Conservation (phyloP, 2,888 invertebrate genomes). For the Limnephilus lunatus region DNA sequence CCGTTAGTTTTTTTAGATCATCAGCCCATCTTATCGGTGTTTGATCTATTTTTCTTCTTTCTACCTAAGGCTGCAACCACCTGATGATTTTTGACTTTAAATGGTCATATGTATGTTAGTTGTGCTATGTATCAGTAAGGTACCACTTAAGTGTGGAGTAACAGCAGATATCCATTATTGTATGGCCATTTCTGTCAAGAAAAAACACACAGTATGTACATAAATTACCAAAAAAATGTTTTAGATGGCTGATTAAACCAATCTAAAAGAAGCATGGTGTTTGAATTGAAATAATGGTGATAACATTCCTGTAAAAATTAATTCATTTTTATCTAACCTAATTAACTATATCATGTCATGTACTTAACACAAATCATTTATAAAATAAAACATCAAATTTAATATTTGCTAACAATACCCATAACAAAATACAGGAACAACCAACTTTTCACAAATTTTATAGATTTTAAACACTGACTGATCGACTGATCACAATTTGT, state of each 20-base stretch:
- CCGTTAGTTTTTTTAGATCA: too few relatives aligned
- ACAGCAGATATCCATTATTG: too few relatives aligned
- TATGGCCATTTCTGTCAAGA: background rate
- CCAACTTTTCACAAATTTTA: background rate
- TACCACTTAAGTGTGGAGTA: background rate
- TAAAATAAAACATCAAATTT: background rate
- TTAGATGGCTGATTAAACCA: background rate
- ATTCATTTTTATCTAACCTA: background rate
- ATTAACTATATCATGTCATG: background rate
- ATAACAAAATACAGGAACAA: background rate
- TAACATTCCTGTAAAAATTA: background rate
- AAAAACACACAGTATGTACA: background rate
- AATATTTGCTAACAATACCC: background rate
- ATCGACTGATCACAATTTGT: too few relatives aligned
- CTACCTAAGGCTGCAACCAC: background rate
- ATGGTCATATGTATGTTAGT: background rate
- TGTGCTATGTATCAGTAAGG: background rate
- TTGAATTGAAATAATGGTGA: background rate
- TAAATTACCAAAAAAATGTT: too few relatives aligned
- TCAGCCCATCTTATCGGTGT: too few relatives aligned
- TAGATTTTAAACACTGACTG: background rate
- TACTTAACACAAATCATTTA: background rate
- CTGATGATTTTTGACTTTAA: background rate
- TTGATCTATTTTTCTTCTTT: too few relatives aligned
- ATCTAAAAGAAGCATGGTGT: background rate